A percentile compares a stretch with the other conserved stretches of the same genome.
Conservation (phyloP, 1,140 invertebrate species). For the Pogonognathellus flavescens region DNA sequence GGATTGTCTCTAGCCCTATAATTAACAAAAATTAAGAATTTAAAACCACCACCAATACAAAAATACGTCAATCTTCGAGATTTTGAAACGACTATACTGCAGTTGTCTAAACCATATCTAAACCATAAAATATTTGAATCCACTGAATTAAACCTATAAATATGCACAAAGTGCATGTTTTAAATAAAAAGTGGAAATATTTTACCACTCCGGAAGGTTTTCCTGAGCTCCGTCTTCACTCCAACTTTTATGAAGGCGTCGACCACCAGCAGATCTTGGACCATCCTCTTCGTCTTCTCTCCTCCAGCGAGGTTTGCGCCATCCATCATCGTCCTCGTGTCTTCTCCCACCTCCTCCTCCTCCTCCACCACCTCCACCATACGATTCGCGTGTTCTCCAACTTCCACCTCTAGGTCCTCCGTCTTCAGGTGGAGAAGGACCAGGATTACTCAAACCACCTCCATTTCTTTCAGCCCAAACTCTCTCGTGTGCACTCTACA, state of each 20-base stretch:
- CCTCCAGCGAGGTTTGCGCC: slow-evolving; percentile 70
- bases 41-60: no score
- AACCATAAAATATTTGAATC: no score
- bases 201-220: slow-evolving; percentile 73
- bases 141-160: no score
- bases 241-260: slow-evolving; percentile 75
- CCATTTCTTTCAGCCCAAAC: slow-evolving; percentile 76
- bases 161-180: no score
- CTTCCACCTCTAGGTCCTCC: slow-evolving; percentile 66
- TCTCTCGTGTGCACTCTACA: slow-evolving; percentile 66
- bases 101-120: no score
- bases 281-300: slow-evolving; percentile 74
- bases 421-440: slow-evolving; percentile 66
- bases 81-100: no score
- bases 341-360: slow-evolving; percentile 71
- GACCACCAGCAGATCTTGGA: slow-evolving; percentile 78
- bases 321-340: slow-evolving; percentile 67
- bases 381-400: slow-evolving; percentile 66
- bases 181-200: no score
- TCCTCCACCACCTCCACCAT: slow-evolving; percentile 71
- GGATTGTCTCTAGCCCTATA: slow-evolving; percentile 79
- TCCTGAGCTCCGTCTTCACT: slow-evolving; percentile 76
- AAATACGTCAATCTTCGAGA: no score
- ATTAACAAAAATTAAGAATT: background rate
- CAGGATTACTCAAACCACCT: slow-evolving; percentile 68